Evolutionary conservation across 2,888 invertebrate genomes (phyloP), one percentile per base, ranked within the genome.

Genomic region (Hydrotaea diabolus): DNA sequence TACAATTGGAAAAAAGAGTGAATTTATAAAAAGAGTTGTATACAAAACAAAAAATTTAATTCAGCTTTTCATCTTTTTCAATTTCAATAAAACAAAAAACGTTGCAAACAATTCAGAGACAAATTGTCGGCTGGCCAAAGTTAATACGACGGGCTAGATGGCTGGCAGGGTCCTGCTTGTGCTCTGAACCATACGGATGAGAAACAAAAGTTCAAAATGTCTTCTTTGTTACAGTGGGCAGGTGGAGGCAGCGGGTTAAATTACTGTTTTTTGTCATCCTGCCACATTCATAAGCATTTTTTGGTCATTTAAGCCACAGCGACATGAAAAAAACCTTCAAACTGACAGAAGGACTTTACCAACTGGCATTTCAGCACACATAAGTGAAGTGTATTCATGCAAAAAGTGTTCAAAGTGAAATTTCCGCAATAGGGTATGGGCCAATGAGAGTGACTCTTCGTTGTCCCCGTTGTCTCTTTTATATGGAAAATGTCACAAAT

Each of bases 341-440:
- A 80, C 57, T 26, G 59, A 59, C 59, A 53, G 36, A 39, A 39
- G 39, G 21, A 66, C 36, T 66, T 39, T 31, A 7, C 31, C 39
- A 64, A 11, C 39, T 36, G 64, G 46, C 43, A 46, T 23, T 80
- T 82, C 84, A 80, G 73, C 76, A 73, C 76, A 73, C 87, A 87
- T 88, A 76, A 55, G 77, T 43, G 21, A 75, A 69, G 78, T 77
- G 89, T 84, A 91, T 89, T 90, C 90, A 90, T 89, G 90, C 91
- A 89, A 86, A 90, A 88, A 89, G 88, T 88, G 89, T 90, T 90
- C 90, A 90, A 91, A 90, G 90, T 86, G 86, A 88, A 69, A 77
- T 80, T 23, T 21, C 21, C n/a, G 1, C 1, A 7, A 26, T 5
- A 17, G 73, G 73, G 46, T 82, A 72, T 77, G 80, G 17, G 69